A percentile compares a stretch with the other conserved stretches of the same genome.
phyloP scores from a whole-genome alignment of 2,888 invertebrate species.

The Pyrgus malvae region DNA sequence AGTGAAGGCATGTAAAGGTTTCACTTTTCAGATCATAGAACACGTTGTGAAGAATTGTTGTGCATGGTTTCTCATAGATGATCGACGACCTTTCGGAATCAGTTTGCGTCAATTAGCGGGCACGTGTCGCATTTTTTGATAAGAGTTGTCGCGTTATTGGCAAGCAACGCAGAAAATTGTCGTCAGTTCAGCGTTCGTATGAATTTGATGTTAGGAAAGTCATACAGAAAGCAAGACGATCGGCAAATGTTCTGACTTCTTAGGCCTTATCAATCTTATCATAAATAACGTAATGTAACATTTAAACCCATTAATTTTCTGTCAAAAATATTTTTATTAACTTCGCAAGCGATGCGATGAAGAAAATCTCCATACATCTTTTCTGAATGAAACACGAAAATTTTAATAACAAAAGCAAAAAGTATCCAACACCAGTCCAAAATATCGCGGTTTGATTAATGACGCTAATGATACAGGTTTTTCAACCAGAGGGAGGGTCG shows the following conservation, averaged over 20 bases:
- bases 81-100: slow-evolving; percentile 6
- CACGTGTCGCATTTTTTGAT: slow-evolving; percentile 16
- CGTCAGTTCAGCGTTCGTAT: slow-evolving; percentile 6
- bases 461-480: slow-evolving; percentile 25
- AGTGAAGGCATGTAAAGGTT: too few species aligned
- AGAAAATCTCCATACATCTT: background rate
- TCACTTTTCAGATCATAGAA: too few species aligned
- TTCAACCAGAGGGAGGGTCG: slow-evolving; percentile 1
- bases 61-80: background rate
- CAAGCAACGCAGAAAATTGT: slow-evolving; percentile 11
- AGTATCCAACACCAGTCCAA: slow-evolving; percentile 11
- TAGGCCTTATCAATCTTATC: too few species aligned
- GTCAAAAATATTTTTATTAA: too few species aligned
- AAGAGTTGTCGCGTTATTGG: slow-evolving; percentile 11
- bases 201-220: background rate
- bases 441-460: slow-evolving; percentile 21
- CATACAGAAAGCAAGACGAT: too few species aligned
- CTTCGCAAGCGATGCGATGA: background rate
- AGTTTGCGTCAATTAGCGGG: slow-evolving; percentile 20
- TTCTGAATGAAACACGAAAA: slow-evolving; percentile 15
- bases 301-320: too few species aligned
- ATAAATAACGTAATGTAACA: too few species aligned
- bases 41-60: too few species aligned
- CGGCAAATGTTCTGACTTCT: too few species aligned
- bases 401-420: slow-evolving; percentile 1